These are phyloP conservation scores for Meloidogyne hapla DNA, from an alignment of 1,140 invertebrate species.

Conservation along the genomic window DNA sequence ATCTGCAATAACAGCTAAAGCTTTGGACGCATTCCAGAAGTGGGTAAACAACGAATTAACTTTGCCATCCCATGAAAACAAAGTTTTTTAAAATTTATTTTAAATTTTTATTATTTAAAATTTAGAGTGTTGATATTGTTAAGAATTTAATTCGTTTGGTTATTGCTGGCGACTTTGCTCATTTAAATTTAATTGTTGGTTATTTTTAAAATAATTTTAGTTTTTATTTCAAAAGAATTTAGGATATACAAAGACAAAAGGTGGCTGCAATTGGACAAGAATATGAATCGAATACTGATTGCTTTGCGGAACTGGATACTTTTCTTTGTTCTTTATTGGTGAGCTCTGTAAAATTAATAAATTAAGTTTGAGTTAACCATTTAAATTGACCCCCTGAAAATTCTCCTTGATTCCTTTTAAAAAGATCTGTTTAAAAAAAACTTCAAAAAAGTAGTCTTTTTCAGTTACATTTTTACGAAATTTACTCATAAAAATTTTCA, in stretches of 20 bases:
- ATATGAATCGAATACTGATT: constrained; percentile 9
- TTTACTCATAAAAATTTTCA: too few relatives aligned
- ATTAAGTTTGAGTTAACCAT: too few relatives aligned
- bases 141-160: constrained; percentile 31
- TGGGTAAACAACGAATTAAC: constrained; percentile 36
- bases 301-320: constrained; percentile 14
- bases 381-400: too few relatives aligned
- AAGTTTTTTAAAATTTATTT: constrained; percentile 9
- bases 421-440: too few relatives aligned
- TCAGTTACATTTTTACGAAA: too few relatives aligned
- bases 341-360: too few relatives aligned
- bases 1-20: constrained; percentile 26
- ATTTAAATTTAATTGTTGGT: constrained; percentile 29
- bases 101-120: background rate
- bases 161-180: constrained; percentile 43
- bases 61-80: constrained; percentile 9
- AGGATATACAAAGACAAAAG: constrained; percentile 7
- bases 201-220: background rate
- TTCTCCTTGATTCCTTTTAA: too few relatives aligned
- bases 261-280: constrained; percentile 11
- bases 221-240: constrained; percentile 6
- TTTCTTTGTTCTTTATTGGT: constrained; percentile 12
- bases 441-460: too few relatives aligned
- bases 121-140: constrained; percentile 17
- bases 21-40: constrained; percentile 28